Percentiles rank a stretch among this genome's conserved stretches.
Evolutionary conservation across 35 echinoderm and acorn worm genomes (phyloP).

Genomic region (Heliocidaris erythrogramma): DNA sequence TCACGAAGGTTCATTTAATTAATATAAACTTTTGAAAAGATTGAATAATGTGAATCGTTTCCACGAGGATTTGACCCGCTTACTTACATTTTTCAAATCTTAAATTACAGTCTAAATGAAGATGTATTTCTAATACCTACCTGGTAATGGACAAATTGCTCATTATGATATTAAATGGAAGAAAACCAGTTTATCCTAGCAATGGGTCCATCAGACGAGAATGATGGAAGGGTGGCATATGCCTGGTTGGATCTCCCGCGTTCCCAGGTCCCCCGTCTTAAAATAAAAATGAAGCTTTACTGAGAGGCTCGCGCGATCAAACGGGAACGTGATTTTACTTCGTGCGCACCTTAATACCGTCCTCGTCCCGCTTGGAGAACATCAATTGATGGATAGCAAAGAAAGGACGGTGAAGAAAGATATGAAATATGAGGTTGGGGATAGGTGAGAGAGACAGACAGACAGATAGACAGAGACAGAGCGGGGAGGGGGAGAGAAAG

Average conservation of each 20-base stretch:
- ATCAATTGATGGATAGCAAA: not conserved
- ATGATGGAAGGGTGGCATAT: no score
- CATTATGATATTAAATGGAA: not conserved
- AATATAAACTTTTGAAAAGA: no score
- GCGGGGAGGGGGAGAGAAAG: not conserved
- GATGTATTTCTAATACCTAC: no score
- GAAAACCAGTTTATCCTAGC: not conserved
- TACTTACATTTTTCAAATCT: no score
- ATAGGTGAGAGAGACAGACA: not conserved
- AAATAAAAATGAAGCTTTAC: conserved; percentile 19
- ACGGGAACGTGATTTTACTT: not conserved
- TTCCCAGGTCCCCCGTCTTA: not conserved
- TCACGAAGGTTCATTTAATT: no score
- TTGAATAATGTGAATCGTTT: no score
- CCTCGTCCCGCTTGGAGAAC: not conserved
- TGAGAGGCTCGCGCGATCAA: not conserved
- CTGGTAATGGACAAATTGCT: not conserved
- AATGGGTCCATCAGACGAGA: not conserved
- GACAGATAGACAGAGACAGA: not conserved
- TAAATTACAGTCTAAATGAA: no score
- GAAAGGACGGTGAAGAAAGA: not conserved
- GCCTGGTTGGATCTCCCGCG: not conserved
- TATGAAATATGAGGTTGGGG: not conserved
- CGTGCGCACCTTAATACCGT: not conserved
- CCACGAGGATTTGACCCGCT: no score